These are phyloP conservation scores for Callitettix versicolor DNA, from an alignment of 1,140 invertebrate genomes.

Conservation along the genomic window DNA sequence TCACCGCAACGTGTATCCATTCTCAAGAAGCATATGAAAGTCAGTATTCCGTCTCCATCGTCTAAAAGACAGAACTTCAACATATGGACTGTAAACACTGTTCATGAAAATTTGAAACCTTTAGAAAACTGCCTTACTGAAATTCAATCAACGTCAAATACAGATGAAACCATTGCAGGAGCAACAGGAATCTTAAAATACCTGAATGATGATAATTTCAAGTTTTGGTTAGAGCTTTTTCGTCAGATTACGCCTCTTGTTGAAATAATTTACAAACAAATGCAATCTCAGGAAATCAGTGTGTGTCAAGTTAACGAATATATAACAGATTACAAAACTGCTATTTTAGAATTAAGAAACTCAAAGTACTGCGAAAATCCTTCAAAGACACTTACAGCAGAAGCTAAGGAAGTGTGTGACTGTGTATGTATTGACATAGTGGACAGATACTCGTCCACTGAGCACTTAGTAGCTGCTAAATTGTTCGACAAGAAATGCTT, in stretches of 20 bases:
- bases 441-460: constrained; percentile 19
- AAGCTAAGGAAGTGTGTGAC: constrained; percentile 23
- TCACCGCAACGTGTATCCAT: constrained; percentile 8
- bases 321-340: constrained; percentile 19
- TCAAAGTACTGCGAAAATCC: constrained; percentile 16
- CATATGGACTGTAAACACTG: not conserved
- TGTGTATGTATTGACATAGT: constrained; percentile 17
- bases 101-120: not conserved
- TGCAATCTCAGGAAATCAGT: constrained; percentile 18
- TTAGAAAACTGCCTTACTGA: not conserved
- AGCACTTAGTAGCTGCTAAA: constrained; percentile 22
- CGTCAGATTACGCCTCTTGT: constrained; percentile 22
- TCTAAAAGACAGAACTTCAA: not conserved
- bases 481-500: constrained; percentile 16
- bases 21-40: constrained; percentile 1
- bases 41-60: not conserved
- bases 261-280: constrained; percentile 22
- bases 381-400: constrained; percentile 15
- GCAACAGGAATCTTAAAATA: not conserved
- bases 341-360: constrained; percentile 20
- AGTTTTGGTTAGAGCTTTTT: constrained; percentile 23
- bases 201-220: constrained; percentile 21
- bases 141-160: not conserved
- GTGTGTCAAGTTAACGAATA: constrained; percentile 15
- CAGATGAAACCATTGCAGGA: not conserved